phyloP scores from a whole-genome alignment of 2,113 vertebrate genomes.

The Rhegmatorhina hoffmannsi region DNA sequence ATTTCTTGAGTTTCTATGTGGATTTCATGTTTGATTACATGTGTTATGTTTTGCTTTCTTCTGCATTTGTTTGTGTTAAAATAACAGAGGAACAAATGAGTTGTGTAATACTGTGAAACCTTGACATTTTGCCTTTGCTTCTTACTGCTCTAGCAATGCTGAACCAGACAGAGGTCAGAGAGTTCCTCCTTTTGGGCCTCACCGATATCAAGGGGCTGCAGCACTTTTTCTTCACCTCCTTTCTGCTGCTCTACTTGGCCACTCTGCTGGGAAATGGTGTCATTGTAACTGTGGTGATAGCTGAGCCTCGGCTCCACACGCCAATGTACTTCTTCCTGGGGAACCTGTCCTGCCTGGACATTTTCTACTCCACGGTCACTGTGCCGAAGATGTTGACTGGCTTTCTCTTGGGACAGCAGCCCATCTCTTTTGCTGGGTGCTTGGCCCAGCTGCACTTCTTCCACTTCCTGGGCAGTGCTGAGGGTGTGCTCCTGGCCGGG shows the following conservation, averaged over 20 bases:
- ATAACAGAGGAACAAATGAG: not conserved
- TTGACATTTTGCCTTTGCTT: not conserved
- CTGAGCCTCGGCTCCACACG: conserved; percentile 35
- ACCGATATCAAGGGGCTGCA: not conserved
- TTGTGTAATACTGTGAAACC: not conserved
- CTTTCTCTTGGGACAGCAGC: conserved; percentile 10
- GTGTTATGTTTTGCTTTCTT: not conserved
- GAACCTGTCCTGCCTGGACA: conserved; percentile 42
- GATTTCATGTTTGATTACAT: not conserved
- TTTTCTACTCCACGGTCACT: conserved; percentile 36
- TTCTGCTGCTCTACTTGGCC: conserved; percentile 8
- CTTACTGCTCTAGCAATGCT: not conserved
- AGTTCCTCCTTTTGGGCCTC: conserved; percentile 25
- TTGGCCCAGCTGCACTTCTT: conserved; percentile 48
- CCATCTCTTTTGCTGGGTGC: not conserved
- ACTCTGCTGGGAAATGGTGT: conserved; percentile 21
- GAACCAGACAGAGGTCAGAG: not conserved
- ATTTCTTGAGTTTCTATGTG: not conserved
- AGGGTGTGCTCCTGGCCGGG: conserved; percentile 7
- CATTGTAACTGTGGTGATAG: not conserved
- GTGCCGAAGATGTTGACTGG: conserved; percentile 38
- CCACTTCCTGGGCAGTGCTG: conserved; percentile 34
- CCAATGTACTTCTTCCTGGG: conserved; percentile 64
- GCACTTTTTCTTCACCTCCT: not conserved
- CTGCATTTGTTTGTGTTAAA: not conserved